Conservation (phyloP, 2,797 vertebrate genomes). For the Threskiornis aethiopicus region DNA sequence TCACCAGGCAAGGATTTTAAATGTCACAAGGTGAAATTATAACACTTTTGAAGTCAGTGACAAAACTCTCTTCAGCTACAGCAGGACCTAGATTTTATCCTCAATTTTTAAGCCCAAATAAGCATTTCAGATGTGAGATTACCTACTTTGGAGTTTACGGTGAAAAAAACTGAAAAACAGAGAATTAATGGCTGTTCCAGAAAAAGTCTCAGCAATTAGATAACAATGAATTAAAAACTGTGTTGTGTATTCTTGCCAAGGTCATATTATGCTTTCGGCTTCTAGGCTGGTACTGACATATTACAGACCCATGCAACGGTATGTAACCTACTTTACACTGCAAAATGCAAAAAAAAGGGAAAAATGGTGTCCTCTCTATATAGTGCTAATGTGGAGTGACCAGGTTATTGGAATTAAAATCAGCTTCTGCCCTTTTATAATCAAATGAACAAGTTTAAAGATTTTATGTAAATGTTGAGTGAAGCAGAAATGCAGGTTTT, state of each 20-base stretch:
- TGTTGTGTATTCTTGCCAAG: not conserved
- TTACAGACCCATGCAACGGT: not conserved
- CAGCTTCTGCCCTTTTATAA: not conserved
- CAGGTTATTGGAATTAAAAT: not conserved
- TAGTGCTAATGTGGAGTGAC: not conserved
- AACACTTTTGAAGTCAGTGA: slow-evolving; percentile 39
- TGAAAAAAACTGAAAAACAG: not conserved
- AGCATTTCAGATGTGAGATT: not conserved
- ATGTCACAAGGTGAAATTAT: slow-evolving; percentile 46
- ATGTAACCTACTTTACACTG: not conserved
- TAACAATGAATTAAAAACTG: not conserved
- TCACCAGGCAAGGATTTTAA: slow-evolving; percentile 7
- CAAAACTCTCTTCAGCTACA: slow-evolving; percentile 8
- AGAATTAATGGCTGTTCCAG: not conserved
- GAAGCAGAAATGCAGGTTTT: not conserved
- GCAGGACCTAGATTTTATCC: slow-evolving; percentile 45
- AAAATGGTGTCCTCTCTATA: not conserved
- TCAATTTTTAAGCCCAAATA: not conserved
- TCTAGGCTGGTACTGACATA: not conserved
- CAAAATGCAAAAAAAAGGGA: not conserved
- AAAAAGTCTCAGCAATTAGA: not conserved
- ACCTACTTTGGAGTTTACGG: not conserved
- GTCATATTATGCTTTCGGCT: not conserved
- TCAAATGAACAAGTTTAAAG: not conserved
- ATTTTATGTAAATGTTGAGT: not conserved